Conservation (phyloP, 2,113 vertebrate species). For the Dendropsophus ebraccatus region DNA sequence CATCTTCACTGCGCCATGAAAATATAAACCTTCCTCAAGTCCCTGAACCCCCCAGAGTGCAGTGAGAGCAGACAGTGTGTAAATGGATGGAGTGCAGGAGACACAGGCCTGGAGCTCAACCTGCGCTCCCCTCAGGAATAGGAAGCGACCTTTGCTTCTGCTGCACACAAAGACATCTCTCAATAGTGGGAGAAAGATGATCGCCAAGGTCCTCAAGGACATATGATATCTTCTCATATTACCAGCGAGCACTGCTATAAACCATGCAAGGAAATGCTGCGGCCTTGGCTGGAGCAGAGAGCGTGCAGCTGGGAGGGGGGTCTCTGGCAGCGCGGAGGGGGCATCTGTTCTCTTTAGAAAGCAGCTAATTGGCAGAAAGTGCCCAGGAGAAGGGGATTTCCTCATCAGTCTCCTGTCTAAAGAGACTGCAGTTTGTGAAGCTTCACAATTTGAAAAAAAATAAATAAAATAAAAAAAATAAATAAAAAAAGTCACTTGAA, state of each 20-base stretch:
- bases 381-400: not conserved
- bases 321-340: not conserved
- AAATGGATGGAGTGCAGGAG: conserved; percentile 62
- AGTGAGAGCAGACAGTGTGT: not conserved
- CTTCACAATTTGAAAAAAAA: too few species aligned
- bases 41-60: conserved; percentile 57
- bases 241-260: conserved; percentile 3
- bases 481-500: too few species aligned
- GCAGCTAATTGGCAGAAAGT: not conserved
- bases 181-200: conserved; percentile 28
- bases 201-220: conserved; percentile 16
- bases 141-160: conserved; percentile 36
- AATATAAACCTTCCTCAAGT: not conserved
- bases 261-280: conserved; percentile 2
- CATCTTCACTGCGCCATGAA: conserved; percentile 39
- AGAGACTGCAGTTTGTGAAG: too few species aligned
- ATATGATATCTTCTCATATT: not conserved
- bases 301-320: not conserved
- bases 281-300: not conserved
- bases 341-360: conserved; percentile 22
- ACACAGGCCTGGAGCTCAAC: conserved; percentile 55
- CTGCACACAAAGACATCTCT: conserved; percentile 57
- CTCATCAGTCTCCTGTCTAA: too few species aligned
- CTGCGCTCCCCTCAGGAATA: conserved; percentile 53
- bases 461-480: too few species aligned